phyloP scores from a whole-genome alignment of 2,797 vertebrate genomes.

The Eptatretus atami region DNA sequence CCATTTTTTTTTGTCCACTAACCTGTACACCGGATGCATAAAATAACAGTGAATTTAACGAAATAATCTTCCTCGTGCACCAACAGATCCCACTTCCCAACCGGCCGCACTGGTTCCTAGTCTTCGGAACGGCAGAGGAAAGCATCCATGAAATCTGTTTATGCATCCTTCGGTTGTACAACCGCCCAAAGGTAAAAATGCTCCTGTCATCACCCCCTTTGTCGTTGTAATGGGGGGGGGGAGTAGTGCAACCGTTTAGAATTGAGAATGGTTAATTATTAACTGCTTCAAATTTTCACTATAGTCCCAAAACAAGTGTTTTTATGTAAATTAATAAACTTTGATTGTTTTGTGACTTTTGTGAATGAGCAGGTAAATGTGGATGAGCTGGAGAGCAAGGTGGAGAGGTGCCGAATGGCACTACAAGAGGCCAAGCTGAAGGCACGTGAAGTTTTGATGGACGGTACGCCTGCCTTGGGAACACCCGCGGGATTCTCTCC shows the following conservation, averaged over 20 bases:
- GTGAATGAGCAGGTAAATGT: constrained; percentile 42
- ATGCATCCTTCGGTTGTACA: constrained; percentile 72
- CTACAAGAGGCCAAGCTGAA: constrained; percentile 80
- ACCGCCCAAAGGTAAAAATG: constrained; percentile 47
- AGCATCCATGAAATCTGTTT: constrained; percentile 87
- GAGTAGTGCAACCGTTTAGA: too few relatives aligned
- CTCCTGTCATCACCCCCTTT: too few relatives aligned
- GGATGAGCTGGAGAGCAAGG: constrained; percentile 73
- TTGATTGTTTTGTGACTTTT: background rate
- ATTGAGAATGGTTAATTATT: too few relatives aligned
- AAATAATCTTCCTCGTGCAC: constrained; percentile 5
- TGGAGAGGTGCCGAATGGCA: constrained; percentile 66
- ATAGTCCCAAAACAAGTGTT: too few relatives aligned
- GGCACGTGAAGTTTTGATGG: constrained; percentile 81
- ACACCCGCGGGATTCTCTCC: constrained; percentile 74
- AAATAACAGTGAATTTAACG: too few relatives aligned
- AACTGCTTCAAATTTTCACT: too few relatives aligned
- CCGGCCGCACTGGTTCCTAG: constrained; percentile 63
- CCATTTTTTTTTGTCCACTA: too few relatives aligned
- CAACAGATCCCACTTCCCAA: constrained; percentile 54
- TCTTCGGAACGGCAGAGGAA: constrained; percentile 68
- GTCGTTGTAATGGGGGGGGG: too few relatives aligned
- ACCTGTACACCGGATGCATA: too few relatives aligned
- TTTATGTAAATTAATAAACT: too few relatives aligned
- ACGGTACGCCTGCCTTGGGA: constrained; percentile 76